These are phyloP conservation scores for Eristalis arbustorum DNA, from an alignment of 2,888 invertebrate species.

Conservation along the genomic window DNA sequence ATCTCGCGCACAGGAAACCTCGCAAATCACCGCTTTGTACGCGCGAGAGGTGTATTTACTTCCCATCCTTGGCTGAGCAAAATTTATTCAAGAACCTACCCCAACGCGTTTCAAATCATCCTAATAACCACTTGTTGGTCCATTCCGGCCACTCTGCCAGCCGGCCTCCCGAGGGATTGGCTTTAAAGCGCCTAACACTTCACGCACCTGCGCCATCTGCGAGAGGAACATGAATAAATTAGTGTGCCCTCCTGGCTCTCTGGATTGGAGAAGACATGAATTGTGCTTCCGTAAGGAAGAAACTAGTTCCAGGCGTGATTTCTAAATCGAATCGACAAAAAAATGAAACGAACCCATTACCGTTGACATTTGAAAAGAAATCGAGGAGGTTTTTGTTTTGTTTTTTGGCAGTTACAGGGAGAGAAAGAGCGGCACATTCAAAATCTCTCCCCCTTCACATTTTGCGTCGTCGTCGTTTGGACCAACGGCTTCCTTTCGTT, in stretches of 20 bases:
- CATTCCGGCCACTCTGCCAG: neutral
- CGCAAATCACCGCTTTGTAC: neutral
- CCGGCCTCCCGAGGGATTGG: neutral
- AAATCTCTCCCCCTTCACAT: constrained; percentile 57
- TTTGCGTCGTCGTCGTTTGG: constrained; percentile 20
- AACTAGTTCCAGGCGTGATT: neutral
- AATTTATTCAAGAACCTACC: constrained; percentile 34
- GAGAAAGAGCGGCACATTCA: constrained; percentile 3
- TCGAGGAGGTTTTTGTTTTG: neutral
- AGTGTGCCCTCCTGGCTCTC: neutral
- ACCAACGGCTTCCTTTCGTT: neutral
- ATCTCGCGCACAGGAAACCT: neutral
- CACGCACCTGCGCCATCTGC: constrained; percentile 28
- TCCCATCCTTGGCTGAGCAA: neutral
- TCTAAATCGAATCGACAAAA: constrained; percentile 6
- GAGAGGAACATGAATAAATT: constrained; percentile 33
- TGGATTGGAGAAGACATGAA: neutral
- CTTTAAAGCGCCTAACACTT: neutral
- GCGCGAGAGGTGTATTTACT: neutral
- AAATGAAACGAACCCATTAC: neutral
- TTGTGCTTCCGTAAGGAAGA: constrained; percentile 2
- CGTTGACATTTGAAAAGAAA: constrained; percentile 25
- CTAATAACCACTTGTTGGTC: constrained; percentile 32
- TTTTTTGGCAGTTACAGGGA: constrained; percentile 47
- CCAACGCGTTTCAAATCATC: constrained; percentile 18